Base-by-base conservation (phyloP, 1,140 invertebrate genomes). In the Marisa cornuarietis region DNA sequence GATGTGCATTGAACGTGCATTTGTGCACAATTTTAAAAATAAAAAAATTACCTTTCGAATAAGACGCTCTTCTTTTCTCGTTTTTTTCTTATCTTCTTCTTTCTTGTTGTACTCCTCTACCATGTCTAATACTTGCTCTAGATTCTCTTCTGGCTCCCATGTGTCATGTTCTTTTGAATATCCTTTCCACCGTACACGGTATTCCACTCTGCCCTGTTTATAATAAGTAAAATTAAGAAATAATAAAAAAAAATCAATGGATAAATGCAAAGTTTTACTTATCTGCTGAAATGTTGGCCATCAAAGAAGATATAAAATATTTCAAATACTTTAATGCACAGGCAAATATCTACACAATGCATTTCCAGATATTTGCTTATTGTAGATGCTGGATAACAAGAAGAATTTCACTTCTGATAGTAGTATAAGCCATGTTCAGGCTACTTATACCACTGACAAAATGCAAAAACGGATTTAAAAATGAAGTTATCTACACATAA, bases 171-270 rank as follows among this genome's bases (percentile, higher is more conserved):
- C 92, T 61, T 93, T 92, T 63, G 92, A 92, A 87, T 95, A 96
- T 0, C 95, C 95, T 85, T 95, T 95, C 96, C 96, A 97, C 81
- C 95, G 92, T 1, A 97, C 95, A 26, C 95, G 91, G 87, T 95
- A 96, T 85, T 95, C 93, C 6, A 93, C 90, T 63, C 93, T 93
- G 0, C 94, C 94, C 87, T 94, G 93, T 22, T 85, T 71, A 74
- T 76, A 42, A 16, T 63, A 69, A 71, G 62, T 66, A 54, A 77
- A 22, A 22, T 52, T 24, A 18, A 76, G 22, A 54, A n/a, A 49
- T 22, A 10, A 9, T 22, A 13, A 42, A n/a, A 20, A 71, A 71
- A 13, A 71, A 71, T 8, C 1, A 5, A 42, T 42, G 4, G 51
- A 31, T 71, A 26, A 31, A 71, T 22, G 51, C 6, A 7, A 26